These are phyloP conservation scores for Muscicapa adusta DNA, from an alignment of 2,113 vertebrate genomes.

Conservation along the genomic window DNA sequence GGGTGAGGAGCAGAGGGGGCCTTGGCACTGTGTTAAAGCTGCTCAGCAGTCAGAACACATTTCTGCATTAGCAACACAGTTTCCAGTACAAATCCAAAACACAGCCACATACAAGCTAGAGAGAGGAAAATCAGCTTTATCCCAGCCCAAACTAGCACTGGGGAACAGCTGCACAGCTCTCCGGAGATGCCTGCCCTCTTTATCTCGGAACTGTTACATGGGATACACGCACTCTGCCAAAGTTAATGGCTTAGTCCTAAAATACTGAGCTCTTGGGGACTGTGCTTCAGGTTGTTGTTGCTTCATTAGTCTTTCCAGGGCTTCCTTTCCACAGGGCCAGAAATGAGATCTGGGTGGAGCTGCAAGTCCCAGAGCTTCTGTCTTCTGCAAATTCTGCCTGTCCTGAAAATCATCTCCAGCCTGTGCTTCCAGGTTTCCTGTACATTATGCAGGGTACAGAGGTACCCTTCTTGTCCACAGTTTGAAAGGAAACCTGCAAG, in stretches of 20 bases:
- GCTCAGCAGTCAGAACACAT: neutral
- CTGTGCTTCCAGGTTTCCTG: neutral
- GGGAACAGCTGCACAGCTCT: neutral
- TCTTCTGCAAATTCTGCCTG: neutral
- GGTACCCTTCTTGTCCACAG: fast-evolving
- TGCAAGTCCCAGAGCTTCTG: neutral
- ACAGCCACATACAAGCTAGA: neutral
- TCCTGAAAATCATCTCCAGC: neutral
- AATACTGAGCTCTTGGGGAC: neutral
- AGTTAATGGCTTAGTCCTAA: neutral
- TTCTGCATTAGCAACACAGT: neutral
- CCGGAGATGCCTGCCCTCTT: neutral
- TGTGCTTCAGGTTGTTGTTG: neutral
- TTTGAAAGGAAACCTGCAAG: neutral
- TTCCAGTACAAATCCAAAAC: neutral
- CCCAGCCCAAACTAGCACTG: neutral
- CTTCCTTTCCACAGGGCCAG: neutral
- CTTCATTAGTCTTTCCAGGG: neutral
- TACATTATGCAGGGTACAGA: fast-evolving
- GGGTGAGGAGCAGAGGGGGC: neutral
- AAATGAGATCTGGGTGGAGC: neutral
- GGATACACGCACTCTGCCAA: neutral
- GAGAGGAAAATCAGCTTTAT: neutral
- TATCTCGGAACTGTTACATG: fast-evolving
- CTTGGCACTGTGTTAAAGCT: fast-evolving